Evolutionary conservation across 1,140 invertebrate species (phyloP), one percentile per base, ranked within the genome.

Genomic region (Pygmarrhopalites habei): DNA sequence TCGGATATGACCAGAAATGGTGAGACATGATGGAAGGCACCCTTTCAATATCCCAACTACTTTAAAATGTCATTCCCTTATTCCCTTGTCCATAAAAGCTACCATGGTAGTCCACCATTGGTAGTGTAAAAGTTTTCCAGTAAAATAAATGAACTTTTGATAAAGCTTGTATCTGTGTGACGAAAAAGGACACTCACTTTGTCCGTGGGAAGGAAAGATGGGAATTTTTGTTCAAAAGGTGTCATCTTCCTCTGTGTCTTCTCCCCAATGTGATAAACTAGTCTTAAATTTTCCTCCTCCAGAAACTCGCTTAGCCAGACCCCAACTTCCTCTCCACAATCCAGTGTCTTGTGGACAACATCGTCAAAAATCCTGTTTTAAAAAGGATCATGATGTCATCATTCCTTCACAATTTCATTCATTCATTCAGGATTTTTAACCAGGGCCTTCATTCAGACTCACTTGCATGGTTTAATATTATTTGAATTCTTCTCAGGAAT

Each of bases 251-350:
- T n/a, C 72, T 52, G 65, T 26, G 52, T 75, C 71, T 56, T 69
- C 39, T 56, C 51, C 29, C 4, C 28, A 60, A 23, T 53, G 62
- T 73, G 74, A 51, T 70, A 75, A 19, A 72, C 64, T 2, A 77
- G 60, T 15, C 72, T 61, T 2, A 74, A 49, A 1, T 71, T 72
- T 15, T 64, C 58, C 41, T 65, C 62, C 3, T 68, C 70, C 14
- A 76, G 67, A 55, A 71, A 75, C 19, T 62, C 65, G 39, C 64
- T 70, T 23, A 77, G 32, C 76, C 76, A 77, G 3, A 66, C 52
- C 1, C 67, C 71, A 35, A 74, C 73, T 57, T 72, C 67, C 25
- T 73, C 65, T 10, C 76, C 76, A 69, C 74, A 76, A 49, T 77
- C 76, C 23, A 75, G 35, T 1, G 65, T 71, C 2, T 70, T 59